These are phyloP conservation scores for Corynorhinus townsendii DNA, from an alignment of 2,113 vertebrate species.

Conservation along the genomic window DNA sequence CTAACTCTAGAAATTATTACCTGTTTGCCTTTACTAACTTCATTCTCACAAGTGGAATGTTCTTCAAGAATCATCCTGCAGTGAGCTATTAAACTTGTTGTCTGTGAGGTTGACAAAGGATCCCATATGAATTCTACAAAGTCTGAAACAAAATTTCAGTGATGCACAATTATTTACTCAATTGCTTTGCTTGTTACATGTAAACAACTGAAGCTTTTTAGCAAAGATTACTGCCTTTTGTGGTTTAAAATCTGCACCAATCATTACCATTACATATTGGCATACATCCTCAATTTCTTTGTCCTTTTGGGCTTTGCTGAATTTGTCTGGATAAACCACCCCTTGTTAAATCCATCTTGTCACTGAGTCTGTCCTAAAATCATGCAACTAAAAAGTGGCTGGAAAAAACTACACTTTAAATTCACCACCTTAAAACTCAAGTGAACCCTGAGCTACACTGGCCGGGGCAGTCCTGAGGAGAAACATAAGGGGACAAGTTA, in stretches of 20 bases:
- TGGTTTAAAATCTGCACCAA: background rate
- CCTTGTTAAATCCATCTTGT: background rate
- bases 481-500: background rate
- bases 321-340: background rate
- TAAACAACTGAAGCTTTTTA: background rate
- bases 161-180: background rate
- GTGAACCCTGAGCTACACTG: no score
- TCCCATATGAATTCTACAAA: conserved; percentile 91
- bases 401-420: no score
- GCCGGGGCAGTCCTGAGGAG: background rate
- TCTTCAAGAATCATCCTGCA: conserved; percentile 85
- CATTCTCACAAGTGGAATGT: conserved; percentile 78
- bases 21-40: conserved; percentile 85
- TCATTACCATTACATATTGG: background rate
- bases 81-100: conserved; percentile 82
- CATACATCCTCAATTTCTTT: background rate
- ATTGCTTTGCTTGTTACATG: background rate
- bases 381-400: background rate
- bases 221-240: background rate
- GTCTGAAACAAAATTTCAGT: conserved; percentile 73
- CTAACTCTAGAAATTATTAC: conserved; percentile 72
- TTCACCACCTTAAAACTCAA: no score
- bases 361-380: background rate
- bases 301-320: background rate
- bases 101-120: conserved; percentile 88